Evolutionary conservation across 2,797 vertebrate species (phyloP).

Genomic region (Takifugu ocellatus): DNA sequence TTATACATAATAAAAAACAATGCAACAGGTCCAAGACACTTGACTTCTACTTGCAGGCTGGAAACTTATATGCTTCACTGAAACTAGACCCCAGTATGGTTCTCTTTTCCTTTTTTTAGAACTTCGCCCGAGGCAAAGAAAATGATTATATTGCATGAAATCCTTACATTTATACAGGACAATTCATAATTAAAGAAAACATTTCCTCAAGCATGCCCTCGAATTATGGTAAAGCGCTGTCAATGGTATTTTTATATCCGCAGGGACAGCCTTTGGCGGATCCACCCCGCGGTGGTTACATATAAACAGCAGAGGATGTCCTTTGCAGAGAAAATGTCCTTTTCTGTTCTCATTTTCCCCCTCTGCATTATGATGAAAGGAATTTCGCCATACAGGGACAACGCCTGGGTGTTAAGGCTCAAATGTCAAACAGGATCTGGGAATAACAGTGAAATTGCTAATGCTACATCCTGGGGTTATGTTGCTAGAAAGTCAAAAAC

Average conservation of each 20-base stretch:
- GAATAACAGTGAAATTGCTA: constrained; percentile 43
- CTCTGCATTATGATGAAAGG: constrained; percentile 19
- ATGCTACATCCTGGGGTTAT: constrained; percentile 36
- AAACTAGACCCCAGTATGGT: background rate
- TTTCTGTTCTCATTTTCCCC: constrained; percentile 15
- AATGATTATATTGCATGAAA: constrained; percentile 27
- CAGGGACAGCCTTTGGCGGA: constrained; percentile 47
- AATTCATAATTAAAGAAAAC: constrained; percentile 62
- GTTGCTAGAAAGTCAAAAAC: constrained; percentile 41
- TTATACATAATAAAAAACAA: too few species aligned
- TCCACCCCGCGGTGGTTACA: constrained; percentile 23
- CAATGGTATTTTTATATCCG: constrained; percentile 56
- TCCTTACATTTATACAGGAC: constrained; percentile 37
- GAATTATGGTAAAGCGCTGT: constrained; percentile 33
- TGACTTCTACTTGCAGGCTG: too few species aligned
- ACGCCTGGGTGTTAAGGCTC: constrained; percentile 41
- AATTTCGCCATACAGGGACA: constrained; percentile 35
- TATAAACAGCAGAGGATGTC: constrained; percentile 15
- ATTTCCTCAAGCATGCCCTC: constrained; percentile 31
- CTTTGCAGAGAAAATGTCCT: constrained; percentile 25
- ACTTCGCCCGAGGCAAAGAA: constrained; percentile 33
- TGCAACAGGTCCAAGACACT: too few species aligned
- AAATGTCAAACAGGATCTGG: constrained; percentile 52
- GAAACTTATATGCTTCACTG: too few species aligned
- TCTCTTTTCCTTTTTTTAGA: constrained; percentile 12